phyloP scores from a whole-genome alignment of 1,140 invertebrate genomes.

The Tetramorium alpestre region DNA sequence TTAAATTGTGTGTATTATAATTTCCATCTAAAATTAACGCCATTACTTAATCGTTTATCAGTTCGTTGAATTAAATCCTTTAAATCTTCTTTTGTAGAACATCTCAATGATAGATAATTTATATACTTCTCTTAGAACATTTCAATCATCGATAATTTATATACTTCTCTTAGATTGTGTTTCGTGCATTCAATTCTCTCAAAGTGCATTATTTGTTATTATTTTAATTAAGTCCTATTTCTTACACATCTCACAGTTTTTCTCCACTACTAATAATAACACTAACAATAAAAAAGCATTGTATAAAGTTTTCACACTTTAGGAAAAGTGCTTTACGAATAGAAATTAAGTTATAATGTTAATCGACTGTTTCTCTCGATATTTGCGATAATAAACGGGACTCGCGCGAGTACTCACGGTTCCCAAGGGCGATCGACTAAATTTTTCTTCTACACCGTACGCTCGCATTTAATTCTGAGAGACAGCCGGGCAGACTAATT shows the following conservation, averaged over 20 bases:
- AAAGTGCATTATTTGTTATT: background rate
- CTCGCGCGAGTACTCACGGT: background rate
- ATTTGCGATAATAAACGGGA: slow-evolving; percentile 12
- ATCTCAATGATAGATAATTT: background rate
- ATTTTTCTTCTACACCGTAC: slow-evolving; percentile 42
- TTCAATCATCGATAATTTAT: background rate
- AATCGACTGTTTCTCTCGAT: background rate
- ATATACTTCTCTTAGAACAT: background rate
- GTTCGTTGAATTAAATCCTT: background rate
- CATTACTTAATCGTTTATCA: no score
- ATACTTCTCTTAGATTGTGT: background rate
- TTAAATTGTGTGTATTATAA: background rate
- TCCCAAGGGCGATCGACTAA: slow-evolving; percentile 35
- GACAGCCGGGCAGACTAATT: slow-evolving; percentile 80
- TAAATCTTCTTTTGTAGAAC: background rate
- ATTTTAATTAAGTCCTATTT: background rate
- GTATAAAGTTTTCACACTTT: background rate
- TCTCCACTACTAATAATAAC: background rate
- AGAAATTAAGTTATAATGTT: background rate
- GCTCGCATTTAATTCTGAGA: slow-evolving; percentile 71
- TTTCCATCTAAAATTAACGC: background rate
- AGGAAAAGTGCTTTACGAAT: background rate
- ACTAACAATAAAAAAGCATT: background rate
- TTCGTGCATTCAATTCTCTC: background rate
- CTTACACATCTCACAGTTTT: background rate